A percentile compares a stretch with the other conserved stretches of the same genome.
These are phyloP conservation scores for Magallana nippona DNA, from an alignment of 2,888 invertebrate species.

Conservation along the genomic window DNA sequence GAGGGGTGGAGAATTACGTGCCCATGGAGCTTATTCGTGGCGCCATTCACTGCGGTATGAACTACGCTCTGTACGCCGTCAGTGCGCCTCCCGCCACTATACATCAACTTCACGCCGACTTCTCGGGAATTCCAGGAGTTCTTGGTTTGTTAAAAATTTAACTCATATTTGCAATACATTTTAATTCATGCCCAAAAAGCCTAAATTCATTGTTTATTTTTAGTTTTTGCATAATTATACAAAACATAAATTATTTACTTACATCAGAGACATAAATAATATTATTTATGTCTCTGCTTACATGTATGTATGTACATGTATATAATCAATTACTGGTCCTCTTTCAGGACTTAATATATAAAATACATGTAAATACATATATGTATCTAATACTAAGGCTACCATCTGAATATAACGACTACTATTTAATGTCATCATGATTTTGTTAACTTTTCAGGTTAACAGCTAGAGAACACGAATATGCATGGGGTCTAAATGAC, in stretches of 20 bases:
- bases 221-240: too few relatives aligned
- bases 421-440: background rate
- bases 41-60: slow-evolving; percentile 44
- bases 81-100: slow-evolving; percentile 22
- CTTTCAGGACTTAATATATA: background rate
- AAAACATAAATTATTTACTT: too few relatives aligned
- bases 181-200: too few relatives aligned
- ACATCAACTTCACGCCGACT: slow-evolving; percentile 37
- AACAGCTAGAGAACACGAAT: background rate
- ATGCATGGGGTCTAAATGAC: background rate
- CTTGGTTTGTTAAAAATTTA: background rate
- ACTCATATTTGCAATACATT: background rate
- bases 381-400: background rate
- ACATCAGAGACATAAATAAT: too few relatives aligned
- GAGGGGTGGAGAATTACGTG: slow-evolving; percentile 41
- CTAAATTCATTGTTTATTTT: too few relatives aligned
- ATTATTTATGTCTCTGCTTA: too few relatives aligned
- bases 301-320: too few relatives aligned
- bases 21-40: slow-evolving; percentile 47
- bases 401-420: background rate
- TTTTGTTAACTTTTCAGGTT: background rate
- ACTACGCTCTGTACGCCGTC: slow-evolving; percentile 46
- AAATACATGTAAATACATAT: background rate
- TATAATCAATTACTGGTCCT: too few relatives aligned
- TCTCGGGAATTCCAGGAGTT: slow-evolving; percentile 43